Conservation (phyloP, 2,113 vertebrate genomes). For the Macheiramphus alcinus region DNA sequence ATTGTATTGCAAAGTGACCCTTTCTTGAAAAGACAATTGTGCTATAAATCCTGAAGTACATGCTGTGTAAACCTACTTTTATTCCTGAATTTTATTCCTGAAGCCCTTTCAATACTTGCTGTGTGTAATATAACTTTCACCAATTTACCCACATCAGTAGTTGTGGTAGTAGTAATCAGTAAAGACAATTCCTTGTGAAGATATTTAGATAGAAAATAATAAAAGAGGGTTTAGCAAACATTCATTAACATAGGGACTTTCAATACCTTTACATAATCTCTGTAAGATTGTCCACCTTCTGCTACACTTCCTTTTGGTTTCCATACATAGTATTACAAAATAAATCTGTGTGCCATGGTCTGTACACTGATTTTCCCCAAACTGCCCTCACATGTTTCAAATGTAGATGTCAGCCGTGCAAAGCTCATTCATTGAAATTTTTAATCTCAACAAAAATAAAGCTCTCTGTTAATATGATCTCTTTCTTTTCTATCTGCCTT, state of each 20-base stretch:
- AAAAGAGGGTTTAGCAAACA: neutral
- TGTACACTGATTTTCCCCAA: neutral
- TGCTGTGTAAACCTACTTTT: neutral
- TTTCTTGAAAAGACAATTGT: constrained; percentile 11
- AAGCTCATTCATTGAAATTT: neutral
- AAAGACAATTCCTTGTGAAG: neutral
- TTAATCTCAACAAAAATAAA: neutral
- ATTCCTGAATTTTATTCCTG: neutral
- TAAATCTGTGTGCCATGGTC: neutral
- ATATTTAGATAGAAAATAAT: neutral
- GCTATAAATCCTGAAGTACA: constrained; percentile 20
- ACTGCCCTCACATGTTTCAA: neutral
- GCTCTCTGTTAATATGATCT: neutral
- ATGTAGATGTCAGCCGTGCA: neutral
- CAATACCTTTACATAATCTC: neutral
- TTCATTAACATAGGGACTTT: neutral
- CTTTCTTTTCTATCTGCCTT: neutral
- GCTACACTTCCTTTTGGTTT: neutral
- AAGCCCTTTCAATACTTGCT: neutral
- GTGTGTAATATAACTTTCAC: neutral
- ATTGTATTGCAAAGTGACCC: neutral
- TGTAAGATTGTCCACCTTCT: neutral
- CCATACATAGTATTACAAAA: neutral
- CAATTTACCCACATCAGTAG: neutral
- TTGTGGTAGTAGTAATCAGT: neutral